Conservation (phyloP, 2,113 vertebrate species). For the Microtus richardsoni region DNA sequence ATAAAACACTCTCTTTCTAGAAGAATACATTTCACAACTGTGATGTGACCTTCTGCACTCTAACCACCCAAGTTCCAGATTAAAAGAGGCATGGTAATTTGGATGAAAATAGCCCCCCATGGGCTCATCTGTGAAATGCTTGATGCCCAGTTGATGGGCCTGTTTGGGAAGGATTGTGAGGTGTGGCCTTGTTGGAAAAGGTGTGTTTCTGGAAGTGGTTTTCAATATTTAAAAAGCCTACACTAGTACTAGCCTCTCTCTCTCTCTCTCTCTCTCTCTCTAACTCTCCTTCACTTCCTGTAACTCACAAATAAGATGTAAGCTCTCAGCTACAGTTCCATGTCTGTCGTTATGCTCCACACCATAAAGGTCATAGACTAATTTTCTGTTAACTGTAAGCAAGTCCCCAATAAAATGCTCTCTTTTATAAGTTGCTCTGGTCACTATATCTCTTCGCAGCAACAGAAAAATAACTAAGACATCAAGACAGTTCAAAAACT, state of each 20-base stretch:
- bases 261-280: no score
- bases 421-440: not conserved
- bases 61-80: not conserved
- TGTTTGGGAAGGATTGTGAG: not conserved
- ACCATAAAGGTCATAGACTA: not conserved
- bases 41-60: not conserved
- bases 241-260: not conserved
- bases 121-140: not conserved
- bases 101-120: not conserved
- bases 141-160: not conserved
- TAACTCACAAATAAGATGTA: not conserved
- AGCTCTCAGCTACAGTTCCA: not conserved
- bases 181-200: not conserved
- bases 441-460: not conserved
- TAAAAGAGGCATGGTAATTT: not conserved
- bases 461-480: not conserved
- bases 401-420: not conserved
- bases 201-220: not conserved
- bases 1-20: not conserved
- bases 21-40: not conserved
- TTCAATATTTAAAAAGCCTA: not conserved
- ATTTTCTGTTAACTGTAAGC: not conserved
- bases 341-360: not conserved
- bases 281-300: rapidly evolving
- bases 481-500: not conserved